These are phyloP conservation scores for Metaphire vulgaris DNA, from an alignment of 1,140 invertebrate genomes.

Conservation along the genomic window DNA sequence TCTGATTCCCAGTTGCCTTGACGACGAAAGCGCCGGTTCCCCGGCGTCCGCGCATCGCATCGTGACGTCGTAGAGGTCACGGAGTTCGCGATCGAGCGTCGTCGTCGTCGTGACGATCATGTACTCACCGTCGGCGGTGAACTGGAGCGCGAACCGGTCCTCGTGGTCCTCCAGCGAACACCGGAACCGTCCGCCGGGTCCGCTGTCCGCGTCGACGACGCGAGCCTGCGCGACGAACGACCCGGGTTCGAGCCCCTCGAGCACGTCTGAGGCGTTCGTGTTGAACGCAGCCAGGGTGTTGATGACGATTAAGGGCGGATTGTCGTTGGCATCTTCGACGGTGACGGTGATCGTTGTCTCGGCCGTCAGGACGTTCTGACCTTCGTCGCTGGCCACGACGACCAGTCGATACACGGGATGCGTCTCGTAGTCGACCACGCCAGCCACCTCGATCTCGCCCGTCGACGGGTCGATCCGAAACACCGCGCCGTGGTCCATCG, in stretches of 20 bases:
- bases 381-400: conserved; percentile 3
- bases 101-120: conserved; percentile 20
- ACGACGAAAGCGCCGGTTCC: conserved; percentile 4
- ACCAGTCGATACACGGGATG: conserved; percentile 10
- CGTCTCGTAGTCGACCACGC: conserved; percentile 16
- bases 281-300: conserved; percentile 58
- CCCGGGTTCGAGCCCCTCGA: conserved; percentile 83
- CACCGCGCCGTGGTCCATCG: background rate
- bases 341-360: conserved; percentile 5
- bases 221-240: conserved; percentile 63
- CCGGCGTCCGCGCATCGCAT: conserved; percentile 8
- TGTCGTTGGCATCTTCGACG: conserved; percentile 26
- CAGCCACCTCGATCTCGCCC: conserved; percentile 13
- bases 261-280: conserved; percentile 69
- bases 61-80: background rate
- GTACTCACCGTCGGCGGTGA: conserved; percentile 21
- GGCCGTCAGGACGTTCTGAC: background rate
- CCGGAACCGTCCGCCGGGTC: background rate
- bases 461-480: conserved; percentile 16
- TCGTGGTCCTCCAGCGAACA: conserved; percentile 7
- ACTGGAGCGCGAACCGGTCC: conserved; percentile 21
- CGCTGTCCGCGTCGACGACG: conserved; percentile 18
- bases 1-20: background rate
- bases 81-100: conserved; percentile 28
- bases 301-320: conserved; percentile 57